These are phyloP conservation scores for Cryptotis parvus DNA, from an alignment of 2,113 vertebrate genomes.

Conservation along the genomic window DNA sequence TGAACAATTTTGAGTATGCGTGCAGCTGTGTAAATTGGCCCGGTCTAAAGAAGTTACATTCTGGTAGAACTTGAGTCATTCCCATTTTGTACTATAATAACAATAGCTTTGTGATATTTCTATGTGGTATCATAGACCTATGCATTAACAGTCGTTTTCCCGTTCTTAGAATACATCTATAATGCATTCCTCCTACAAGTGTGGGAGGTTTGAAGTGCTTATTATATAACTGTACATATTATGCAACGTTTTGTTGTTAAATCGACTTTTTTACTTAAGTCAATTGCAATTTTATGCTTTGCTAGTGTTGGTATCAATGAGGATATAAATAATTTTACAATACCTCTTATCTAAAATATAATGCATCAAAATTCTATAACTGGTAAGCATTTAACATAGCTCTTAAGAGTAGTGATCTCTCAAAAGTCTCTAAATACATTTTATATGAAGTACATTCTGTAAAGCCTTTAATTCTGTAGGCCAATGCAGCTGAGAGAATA, in stretches of 20 bases:
- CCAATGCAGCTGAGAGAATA: background rate
- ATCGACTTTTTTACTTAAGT: constrained; percentile 33
- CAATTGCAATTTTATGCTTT: constrained; percentile 6
- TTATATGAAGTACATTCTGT: background rate
- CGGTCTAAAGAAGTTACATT: background rate
- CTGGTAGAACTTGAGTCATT: constrained; percentile 21
- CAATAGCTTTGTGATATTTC: constrained; percentile 51
- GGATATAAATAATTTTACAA: constrained; percentile 1
- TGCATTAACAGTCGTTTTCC: background rate
- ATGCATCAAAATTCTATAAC: background rate
- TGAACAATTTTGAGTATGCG: background rate
- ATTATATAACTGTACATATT: constrained; percentile 68
- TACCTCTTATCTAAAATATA: background rate
- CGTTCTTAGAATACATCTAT: constrained; percentile 68
- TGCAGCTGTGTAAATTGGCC: background rate
- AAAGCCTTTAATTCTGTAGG: background rate
- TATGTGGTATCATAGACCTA: background rate
- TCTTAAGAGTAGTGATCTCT: background rate
- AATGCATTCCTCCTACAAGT: constrained; percentile 55
- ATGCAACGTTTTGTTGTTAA: constrained; percentile 69
- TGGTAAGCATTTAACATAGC: background rate
- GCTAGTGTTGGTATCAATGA: background rate
- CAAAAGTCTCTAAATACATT: constrained; percentile 15
- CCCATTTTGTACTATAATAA: background rate
- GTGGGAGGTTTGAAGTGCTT: constrained; percentile 49